Evolutionary conservation across 2,113 vertebrate genomes (phyloP), one percentile per base, ranked within the genome.

Genomic region (Chaetodon trifascialis): DNA sequence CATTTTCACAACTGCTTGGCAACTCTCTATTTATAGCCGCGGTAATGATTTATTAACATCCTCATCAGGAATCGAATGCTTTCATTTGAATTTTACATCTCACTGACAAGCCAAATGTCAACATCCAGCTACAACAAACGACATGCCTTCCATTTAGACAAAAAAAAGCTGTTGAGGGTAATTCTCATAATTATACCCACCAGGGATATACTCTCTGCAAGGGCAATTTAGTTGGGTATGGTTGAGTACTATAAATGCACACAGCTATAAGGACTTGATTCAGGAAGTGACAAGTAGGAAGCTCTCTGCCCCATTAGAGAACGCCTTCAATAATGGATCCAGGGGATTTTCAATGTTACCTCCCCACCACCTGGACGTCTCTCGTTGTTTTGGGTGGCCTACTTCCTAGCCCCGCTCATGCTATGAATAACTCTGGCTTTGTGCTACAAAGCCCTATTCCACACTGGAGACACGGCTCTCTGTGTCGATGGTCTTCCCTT

Each of bases 1-100:
- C 64, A 87, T 89, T 94, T 85, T 91, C 85, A 85, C 83, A 76
- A 89, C 85, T 89, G 92, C 94, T 90, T 79, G 86, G 90, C 92
- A 94, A 94, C 91, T 76, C 89, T 89, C 91, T 93, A 94, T 94
- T 94, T 94, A 89, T 93, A 94, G 91, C 86, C 17, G 0, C 63
- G 0, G 8, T 84, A 79, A 94, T 94, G 81, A 93, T 92, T 94
- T 93, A 94, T 94, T 94, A 85, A 94, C 58, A 15, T 75, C 68
- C 67, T 93, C 88, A 91, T 94, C 92, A 91, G 84, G 80, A 92
- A 90, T 90, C 89, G 89, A 93, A 91, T 12, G 68, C 30, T 64
- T 60, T 82, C 85, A 76, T 82, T 86, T 82, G 67, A 91, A 83
- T 91, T 87, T 85, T 85, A 89, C 89, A 92, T 93, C 85, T 83